These are phyloP conservation scores for Vultur gryphus DNA, from an alignment of 2,797 vertebrate genomes.

Conservation along the genomic window DNA sequence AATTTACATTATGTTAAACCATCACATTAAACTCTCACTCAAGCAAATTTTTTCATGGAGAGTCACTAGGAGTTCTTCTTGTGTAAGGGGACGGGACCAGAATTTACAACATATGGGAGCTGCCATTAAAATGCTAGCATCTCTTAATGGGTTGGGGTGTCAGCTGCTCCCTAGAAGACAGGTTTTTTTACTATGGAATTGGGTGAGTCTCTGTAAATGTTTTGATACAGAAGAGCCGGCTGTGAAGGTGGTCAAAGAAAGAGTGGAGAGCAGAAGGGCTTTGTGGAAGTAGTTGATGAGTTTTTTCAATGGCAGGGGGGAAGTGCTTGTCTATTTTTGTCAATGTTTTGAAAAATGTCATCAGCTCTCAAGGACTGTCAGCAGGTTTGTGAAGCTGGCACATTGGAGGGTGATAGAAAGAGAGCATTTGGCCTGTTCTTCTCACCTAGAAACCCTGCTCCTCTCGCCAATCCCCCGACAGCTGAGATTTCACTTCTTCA, in stretches of 20 bases:
- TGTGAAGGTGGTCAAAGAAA: not conserved
- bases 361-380: conserved; percentile 51
- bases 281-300: not conserved
- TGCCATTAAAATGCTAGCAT: not conserved
- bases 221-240: not conserved
- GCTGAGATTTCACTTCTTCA: conserved; percentile 20
- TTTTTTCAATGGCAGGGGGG: not conserved
- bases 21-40: not conserved
- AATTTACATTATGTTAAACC: not conserved
- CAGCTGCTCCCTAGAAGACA: not conserved
- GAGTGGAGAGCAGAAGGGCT: not conserved
- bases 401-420: conserved; percentile 44
- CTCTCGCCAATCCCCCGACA: conserved; percentile 27
- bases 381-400: conserved; percentile 49
- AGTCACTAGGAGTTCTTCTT: not conserved
- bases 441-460: conserved; percentile 56
- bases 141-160: not conserved
- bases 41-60: not conserved
- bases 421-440: conserved; percentile 66
- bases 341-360: conserved; percentile 56
- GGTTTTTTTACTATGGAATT: not conserved
- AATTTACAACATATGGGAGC: not conserved
- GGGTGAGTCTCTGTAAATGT: not conserved
- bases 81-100: not conserved
- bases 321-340: conserved; percentile 49